A percentile compares a stretch with the other conserved stretches of the same genome.
Conservation (phyloP, 2,113 vertebrate genomes). For the Ardeotis arabs region DNA sequence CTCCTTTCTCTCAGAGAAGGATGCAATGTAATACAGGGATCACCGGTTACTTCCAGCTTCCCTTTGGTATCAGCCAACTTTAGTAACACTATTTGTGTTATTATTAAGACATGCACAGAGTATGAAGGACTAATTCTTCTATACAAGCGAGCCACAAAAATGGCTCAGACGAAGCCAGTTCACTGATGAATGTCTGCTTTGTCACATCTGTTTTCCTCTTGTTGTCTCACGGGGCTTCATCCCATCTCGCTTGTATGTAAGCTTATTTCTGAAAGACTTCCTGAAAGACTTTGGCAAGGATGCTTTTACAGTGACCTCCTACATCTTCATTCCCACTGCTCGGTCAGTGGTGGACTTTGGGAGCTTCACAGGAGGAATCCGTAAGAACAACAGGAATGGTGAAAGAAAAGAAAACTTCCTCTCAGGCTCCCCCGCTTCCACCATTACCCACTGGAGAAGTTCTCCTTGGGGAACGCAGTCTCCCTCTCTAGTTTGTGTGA, state of each 20-base stretch:
- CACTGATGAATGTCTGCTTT: not conserved
- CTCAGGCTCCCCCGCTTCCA: not conserved
- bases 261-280: not conserved
- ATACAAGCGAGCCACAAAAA: not conserved
- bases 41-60: not conserved
- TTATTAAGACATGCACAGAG: not conserved
- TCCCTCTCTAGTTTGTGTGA: not conserved
- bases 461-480: not conserved
- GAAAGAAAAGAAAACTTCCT: not conserved
- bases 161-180: not conserved
- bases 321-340: not conserved
- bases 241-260: not conserved
- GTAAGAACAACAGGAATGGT: not conserved
- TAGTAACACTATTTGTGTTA: not conserved
- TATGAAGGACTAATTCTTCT: not conserved
- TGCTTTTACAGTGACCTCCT: not conserved
- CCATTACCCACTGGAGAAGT: not conserved
- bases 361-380: not conserved
- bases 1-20: not conserved
- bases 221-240: not conserved
- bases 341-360: not conserved
- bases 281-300: not conserved
- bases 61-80: not conserved
- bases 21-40: not conserved
- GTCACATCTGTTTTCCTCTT: not conserved